These are phyloP conservation scores for Bostrychus sinensis DNA, from an alignment of 2,113 vertebrate genomes.

Conservation along the genomic window DNA sequence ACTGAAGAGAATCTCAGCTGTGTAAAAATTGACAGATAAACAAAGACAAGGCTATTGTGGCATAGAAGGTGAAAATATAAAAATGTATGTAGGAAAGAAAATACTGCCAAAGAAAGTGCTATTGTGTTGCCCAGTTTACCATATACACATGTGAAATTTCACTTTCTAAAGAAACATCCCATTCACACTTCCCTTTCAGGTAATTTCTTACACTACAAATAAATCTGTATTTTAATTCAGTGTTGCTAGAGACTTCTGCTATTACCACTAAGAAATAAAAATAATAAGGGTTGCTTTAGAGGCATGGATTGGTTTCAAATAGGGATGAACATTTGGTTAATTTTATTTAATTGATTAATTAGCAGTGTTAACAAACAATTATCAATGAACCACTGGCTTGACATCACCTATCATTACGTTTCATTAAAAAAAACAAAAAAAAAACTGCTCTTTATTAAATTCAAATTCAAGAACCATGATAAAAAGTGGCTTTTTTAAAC, in stretches of 20 bases:
- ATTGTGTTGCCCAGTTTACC: conserved; percentile 34
- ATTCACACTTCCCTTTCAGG: conserved; percentile 68
- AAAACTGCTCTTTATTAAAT: no score
- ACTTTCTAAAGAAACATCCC: conserved; percentile 72
- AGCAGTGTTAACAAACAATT: no score
- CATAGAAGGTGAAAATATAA: background rate
- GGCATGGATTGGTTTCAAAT: background rate
- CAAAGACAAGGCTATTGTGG: background rate
- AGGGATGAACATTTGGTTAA: no score
- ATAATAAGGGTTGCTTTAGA: background rate
- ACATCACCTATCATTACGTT: no score
- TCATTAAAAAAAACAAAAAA: no score
- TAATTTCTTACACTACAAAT: conserved; percentile 31
- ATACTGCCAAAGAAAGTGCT: conserved; percentile 8
- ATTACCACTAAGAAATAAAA: background rate
- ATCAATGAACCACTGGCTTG: no score
- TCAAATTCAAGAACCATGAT: no score
- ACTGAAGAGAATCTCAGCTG: conserved; percentile 1
- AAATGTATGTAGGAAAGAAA: background rate
- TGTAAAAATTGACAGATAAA: conserved; percentile 4
- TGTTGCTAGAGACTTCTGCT: no score
- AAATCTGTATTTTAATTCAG: background rate
- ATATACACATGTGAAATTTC: conserved; percentile 32
- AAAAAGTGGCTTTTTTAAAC: no score
- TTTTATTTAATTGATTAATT: no score